Base-by-base conservation (phyloP, 2,797 vertebrate species). In the Chelidonichthys spinosus region DNA sequence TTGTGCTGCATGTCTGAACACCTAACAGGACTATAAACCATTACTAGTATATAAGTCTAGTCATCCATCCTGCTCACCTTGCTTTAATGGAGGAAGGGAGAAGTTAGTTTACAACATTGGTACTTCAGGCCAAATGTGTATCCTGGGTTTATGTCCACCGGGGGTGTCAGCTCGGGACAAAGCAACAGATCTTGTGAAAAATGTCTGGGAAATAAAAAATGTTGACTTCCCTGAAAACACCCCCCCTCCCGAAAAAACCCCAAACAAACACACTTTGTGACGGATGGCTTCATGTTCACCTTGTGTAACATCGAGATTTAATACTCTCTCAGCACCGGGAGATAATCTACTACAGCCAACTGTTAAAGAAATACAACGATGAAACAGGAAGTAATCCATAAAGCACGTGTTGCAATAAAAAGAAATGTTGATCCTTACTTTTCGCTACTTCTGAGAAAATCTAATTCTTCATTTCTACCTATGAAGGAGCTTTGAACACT, bases 341-440 rank as follows among this genome's bases (percentile, higher is more conserved):
- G 84, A 84, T 88, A 88, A 90, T 83, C 86, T 81, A 90, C 79
- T 43, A 69, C 68, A 73, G 82, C 86, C 86, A 88, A 86, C 87
- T 87, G 88, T 85, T 83, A 63, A 69, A 71, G 58, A 61, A 75
- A 69, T 47, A 61, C 69, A 62, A 65, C 25, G 69, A 56, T 37
- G 40, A 63, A 82, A 82, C 74, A 89, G 72, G 80, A 83, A 82
- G 76, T 83, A 82, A 84, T 82, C 78, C 82, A 87, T 77, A 50
- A 76, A 69, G 40, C 75, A 77, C 37, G 33, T 81, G 76, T 65
- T 37, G 40, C 32, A 15, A 64, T 46, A 10, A 18, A 59, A 79
- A 71, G 58, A 69, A 4, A 15, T 0, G 37, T 46, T 58, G 7
- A 62, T 52, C 18, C 25, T 58, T 70, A 75, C 25, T 63, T 25